These are phyloP conservation scores for Thalassarche chlororhynchos DNA, from an alignment of 2,113 vertebrate genomes.

Conservation along the genomic window DNA sequence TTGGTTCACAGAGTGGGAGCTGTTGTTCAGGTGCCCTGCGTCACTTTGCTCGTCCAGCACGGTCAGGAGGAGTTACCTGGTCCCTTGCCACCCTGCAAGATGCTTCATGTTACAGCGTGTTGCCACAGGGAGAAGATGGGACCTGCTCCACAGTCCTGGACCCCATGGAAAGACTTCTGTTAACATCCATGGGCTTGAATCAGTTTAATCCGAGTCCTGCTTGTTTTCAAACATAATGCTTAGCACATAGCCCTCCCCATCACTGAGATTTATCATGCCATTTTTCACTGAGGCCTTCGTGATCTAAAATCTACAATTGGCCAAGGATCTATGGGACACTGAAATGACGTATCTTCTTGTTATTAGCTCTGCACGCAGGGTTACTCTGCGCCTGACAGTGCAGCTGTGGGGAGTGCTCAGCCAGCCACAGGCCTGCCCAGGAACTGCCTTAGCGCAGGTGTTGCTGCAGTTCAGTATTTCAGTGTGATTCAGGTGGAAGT, in stretches of 20 bases:
- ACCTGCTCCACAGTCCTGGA: not conserved
- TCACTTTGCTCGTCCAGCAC: not conserved
- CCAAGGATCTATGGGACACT: not conserved
- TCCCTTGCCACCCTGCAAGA: not conserved
- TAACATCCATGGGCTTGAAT: not conserved
- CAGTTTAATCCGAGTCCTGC: not conserved
- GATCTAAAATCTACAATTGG: not conserved
- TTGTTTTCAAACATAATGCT: not conserved
- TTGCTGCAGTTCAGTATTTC: not conserved
- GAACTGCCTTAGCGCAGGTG: rapidly evolving
- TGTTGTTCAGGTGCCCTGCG: not conserved
- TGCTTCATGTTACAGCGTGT: not conserved
- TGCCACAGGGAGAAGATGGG: not conserved
- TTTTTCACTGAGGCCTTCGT: not conserved
- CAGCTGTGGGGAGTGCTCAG: not conserved
- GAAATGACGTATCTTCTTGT: not conserved
- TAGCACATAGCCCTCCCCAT: not conserved
- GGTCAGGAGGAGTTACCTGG: not conserved
- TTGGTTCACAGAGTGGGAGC: not conserved
- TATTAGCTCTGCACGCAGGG: not conserved
- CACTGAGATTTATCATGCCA: not conserved
- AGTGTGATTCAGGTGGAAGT: not conserved
- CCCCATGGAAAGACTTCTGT: not conserved
- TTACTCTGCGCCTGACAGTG: rapidly evolving
- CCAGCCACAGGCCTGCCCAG: not conserved